Evolutionary conservation across 2,797 vertebrate species (phyloP).

Genomic region (Sorex maritimensis): DNA sequence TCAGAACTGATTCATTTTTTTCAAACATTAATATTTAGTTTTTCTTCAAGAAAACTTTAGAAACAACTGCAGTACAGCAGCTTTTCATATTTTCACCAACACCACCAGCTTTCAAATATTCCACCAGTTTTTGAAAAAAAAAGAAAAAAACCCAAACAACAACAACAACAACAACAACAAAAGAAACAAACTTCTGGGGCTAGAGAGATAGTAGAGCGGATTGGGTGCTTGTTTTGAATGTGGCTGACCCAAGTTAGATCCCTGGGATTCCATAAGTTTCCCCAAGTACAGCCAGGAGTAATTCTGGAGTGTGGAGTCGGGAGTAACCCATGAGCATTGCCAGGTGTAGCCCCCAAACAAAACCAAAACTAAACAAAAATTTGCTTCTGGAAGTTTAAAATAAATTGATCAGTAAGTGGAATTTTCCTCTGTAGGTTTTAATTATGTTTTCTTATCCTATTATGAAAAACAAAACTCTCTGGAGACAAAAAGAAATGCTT

Average conservation of each 20-base stretch:
- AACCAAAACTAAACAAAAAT: background rate
- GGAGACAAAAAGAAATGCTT: constrained; percentile 65
- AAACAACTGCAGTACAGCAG: constrained; percentile 43
- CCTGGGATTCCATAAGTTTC: too few species aligned
- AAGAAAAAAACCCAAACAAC: too few species aligned
- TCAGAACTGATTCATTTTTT: constrained; percentile 15
- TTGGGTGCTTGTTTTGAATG: too few species aligned
- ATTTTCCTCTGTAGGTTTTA: constrained; percentile 61
- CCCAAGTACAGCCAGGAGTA: too few species aligned
- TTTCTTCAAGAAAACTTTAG: constrained; percentile 69
- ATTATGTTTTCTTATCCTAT: constrained; percentile 52
- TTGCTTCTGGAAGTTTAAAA: constrained; percentile 67
- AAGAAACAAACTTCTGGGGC: too few species aligned
- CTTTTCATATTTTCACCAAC: constrained; percentile 53
- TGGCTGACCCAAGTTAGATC: too few species aligned
- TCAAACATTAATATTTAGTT: constrained; percentile 42
- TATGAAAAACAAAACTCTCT: constrained; percentile 51
- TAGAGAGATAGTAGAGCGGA: too few species aligned
- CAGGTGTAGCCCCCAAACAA: too few species aligned
- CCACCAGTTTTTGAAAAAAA: background rate
- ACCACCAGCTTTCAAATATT: constrained; percentile 7
- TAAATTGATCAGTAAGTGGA: constrained; percentile 55
- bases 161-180: too few species aligned
- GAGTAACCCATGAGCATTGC: too few species aligned
- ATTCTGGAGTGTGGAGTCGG: too few species aligned